These are phyloP conservation scores for Pharmacophagus antenor DNA, from an alignment of 2,888 invertebrate species.

Conservation along the genomic window DNA sequence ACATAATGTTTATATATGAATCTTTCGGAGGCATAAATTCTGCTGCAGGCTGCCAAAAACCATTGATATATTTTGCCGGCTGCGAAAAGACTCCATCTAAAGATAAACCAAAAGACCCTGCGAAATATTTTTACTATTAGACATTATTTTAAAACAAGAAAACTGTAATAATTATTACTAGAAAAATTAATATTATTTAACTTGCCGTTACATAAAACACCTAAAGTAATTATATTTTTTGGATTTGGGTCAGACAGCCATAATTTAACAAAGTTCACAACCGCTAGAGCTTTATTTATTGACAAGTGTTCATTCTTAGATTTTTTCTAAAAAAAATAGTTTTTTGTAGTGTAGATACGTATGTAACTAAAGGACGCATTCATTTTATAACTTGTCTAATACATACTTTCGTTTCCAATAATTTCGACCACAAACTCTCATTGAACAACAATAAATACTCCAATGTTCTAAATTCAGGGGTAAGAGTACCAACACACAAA, in stretches of 20 bases:
- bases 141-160: neutral
- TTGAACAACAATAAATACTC: conserved; percentile 72
- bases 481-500: conserved; percentile 71
- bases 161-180: neutral
- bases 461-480: conserved; percentile 77
- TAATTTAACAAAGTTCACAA: conserved; percentile 68
- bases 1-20: conserved; percentile 54
- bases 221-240: conserved; percentile 73
- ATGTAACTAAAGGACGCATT: neutral
- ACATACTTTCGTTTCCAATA: conserved; percentile 60
- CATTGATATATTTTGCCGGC: conserved; percentile 67
- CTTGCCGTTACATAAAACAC: conserved; percentile 76
- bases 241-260: conserved; percentile 71
- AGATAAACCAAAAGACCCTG: conserved; percentile 78
- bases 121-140: conserved; percentile 25
- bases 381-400: neutral
- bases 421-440: conserved; percentile 58
- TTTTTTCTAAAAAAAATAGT: conserved; percentile 39
- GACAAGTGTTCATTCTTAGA: conserved; percentile 33
- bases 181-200: conserved; percentile 5
- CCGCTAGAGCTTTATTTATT: conserved; percentile 59
- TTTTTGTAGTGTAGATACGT: neutral
- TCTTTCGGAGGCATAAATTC: conserved; percentile 60
- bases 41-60: conserved; percentile 68
- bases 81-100: conserved; percentile 80